Base-by-base conservation (phyloP, 1,140 invertebrate species). In the Pogonomyrmex californicus region DNA sequence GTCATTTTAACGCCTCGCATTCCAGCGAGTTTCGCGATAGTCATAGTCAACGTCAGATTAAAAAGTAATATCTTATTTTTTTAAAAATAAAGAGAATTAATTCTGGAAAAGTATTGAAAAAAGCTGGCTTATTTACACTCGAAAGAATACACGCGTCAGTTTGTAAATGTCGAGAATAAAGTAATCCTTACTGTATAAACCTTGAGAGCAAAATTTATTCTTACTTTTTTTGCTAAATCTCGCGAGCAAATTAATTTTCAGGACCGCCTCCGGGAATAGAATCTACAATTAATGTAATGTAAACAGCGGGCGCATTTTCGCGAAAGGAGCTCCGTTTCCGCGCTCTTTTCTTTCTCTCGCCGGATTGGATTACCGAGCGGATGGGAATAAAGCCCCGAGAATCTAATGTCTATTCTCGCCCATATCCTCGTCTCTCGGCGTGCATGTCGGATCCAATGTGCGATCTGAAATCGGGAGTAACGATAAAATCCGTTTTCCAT, bases 401-500 rank as follows among this genome's bases (percentile, higher is more conserved):
- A 30, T 2, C 17, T 49, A 47, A 49, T 33, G 56, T 65, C 17
- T 63, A 36, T 47, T 47, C 38, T 62, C n/a, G 58, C 7, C 17
- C n/a, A 7, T 49, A 5, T 41, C 51, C 38, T 58, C 65, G 12
- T 65, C 56, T 49, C 41, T 30, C 9, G 14, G n/a, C 12, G 41
- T n/a, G 23, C 41, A 44, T 7, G 41, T 30, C 44, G 9, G 17
- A 79, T 79, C 17, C 7, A 58, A 71, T 44, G 51, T 38, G 17
- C 51, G 17, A 82, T 82, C 30, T 82, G 54, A 82, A 82, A 75
- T 58, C 68, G 68, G 23, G 23, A 75, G 12, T 44, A 41, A 60
- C 54, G 68, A 83, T 83, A 66, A 75, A 73, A 44, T n/a, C 38
- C 30, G 38, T 54, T 66, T 36, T 51, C 62, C 77, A 30, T 56